phyloP scores from a whole-genome alignment of 2,797 vertebrate genomes.

The Glossophaga mutica region DNA sequence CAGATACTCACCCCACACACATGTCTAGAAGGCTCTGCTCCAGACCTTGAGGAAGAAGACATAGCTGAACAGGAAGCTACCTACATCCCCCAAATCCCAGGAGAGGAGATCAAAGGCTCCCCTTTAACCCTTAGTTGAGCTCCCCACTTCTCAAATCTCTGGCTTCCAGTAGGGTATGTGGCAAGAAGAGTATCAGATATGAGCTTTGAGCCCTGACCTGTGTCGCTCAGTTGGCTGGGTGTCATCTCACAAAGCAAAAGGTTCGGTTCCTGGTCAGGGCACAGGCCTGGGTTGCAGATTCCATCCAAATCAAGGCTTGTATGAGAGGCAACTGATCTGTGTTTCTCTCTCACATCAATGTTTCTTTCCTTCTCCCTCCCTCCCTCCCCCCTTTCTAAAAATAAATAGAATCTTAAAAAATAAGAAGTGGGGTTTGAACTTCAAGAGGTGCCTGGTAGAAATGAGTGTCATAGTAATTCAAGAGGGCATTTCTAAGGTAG shows the following conservation, averaged over 20 bases:
- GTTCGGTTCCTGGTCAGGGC: neutral
- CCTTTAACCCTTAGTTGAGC: neutral
- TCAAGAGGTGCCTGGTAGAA: neutral
- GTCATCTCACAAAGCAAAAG: neutral
- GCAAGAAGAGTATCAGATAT: neutral
- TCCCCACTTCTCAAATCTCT: neutral
- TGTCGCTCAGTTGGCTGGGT: neutral
- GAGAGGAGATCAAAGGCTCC: neutral
- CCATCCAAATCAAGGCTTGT: neutral
- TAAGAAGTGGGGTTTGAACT: neutral
- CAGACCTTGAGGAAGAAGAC: slow-evolving; percentile 84
- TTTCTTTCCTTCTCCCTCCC: neutral
- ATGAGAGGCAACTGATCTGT: neutral
- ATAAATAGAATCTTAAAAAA: neutral
- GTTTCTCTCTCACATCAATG: too few species aligned
- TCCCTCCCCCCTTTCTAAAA: neutral
- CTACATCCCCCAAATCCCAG: neutral
- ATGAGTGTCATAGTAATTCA: neutral
- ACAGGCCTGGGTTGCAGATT: neutral
- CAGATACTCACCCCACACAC: slow-evolving; percentile 92
- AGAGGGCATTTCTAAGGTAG: neutral
- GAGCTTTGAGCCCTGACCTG: neutral
- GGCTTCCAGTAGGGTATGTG: neutral
- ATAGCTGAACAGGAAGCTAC: neutral
- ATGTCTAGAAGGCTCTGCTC: slow-evolving; percentile 95